Percentiles rank a stretch among this genome's conserved stretches.
phyloP scores from a whole-genome alignment of 1,140 invertebrate genomes.

The Brachionus angularis region DNA sequence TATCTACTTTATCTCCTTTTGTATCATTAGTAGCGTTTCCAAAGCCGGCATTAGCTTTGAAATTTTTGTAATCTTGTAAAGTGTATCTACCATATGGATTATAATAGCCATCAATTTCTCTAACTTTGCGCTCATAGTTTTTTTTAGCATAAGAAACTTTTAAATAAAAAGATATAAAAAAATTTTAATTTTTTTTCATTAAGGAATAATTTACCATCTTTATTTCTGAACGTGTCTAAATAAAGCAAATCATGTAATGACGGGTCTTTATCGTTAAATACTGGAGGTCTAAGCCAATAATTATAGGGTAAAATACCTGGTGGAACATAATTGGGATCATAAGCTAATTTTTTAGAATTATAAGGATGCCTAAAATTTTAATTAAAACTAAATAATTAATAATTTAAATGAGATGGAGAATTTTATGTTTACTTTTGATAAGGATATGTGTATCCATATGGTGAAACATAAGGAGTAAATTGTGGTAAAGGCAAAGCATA shows the following conservation, averaged over 20 bases:
- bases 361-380: too few species aligned
- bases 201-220: constrained; percentile 6
- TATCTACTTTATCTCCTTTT: constrained; percentile 19
- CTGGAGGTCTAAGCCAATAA: background rate
- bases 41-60: background rate
- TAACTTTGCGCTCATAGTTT: constrained; percentile 6
- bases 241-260: constrained; percentile 38
- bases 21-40: background rate
- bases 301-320: constrained; percentile 8
- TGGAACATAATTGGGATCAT: constrained; percentile 4
- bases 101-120: constrained; percentile 35
- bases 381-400: too few species aligned
- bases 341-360: background rate
- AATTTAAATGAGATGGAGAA: too few species aligned
- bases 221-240: constrained; percentile 16
- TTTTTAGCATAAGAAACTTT: constrained; percentile 24
- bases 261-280: constrained; percentile 34
- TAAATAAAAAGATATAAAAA: background rate
- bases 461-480: constrained; percentile 1
- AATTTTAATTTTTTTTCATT: background rate
- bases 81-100: constrained; percentile 35
- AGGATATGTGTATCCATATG: background rate
- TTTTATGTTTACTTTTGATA: too few species aligned
- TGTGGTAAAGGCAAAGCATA: background rate
- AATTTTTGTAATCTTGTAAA: constrained; percentile 34